phyloP scores from a whole-genome alignment of 1,140 invertebrate genomes.

The Pseudomyrmex sp. region DNA sequence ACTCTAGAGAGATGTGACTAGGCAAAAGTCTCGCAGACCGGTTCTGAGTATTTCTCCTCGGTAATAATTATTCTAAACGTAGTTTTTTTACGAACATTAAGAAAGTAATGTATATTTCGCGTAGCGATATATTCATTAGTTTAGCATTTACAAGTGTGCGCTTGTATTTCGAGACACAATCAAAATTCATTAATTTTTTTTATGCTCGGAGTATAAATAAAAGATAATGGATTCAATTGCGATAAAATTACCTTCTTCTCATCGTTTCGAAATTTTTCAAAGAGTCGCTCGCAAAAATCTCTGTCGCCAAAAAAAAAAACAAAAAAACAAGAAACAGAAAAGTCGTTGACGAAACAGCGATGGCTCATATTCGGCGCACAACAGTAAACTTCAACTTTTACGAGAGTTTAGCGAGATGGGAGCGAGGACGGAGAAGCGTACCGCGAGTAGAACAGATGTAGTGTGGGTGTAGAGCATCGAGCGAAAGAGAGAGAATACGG shows the following conservation, averaged over 20 bases:
- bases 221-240: background rate
- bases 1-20: background rate
- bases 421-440: conserved; percentile 35
- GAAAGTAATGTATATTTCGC: background rate
- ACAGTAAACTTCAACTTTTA: conserved; percentile 74
- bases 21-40: background rate
- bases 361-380: conserved; percentile 76
- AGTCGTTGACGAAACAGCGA: conserved; percentile 44
- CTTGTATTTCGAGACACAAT: background rate
- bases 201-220: background rate
- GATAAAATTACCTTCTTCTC: background rate
- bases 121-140: background rate
- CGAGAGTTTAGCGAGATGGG: conserved; percentile 65
- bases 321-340: too few relatives aligned
- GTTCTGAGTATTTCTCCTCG: too few relatives aligned
- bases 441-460: conserved; percentile 76
- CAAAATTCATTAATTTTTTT: background rate
- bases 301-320: background rate
- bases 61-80: background rate
- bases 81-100: background rate
- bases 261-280: background rate
- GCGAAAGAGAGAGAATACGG: conserved; percentile 61
- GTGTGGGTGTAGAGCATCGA: conserved; percentile 80
- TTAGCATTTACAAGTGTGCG: background rate
- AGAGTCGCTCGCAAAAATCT: background rate